Conservation (phyloP, 2,797 vertebrate genomes). For the Monodelphis domestica region DNA sequence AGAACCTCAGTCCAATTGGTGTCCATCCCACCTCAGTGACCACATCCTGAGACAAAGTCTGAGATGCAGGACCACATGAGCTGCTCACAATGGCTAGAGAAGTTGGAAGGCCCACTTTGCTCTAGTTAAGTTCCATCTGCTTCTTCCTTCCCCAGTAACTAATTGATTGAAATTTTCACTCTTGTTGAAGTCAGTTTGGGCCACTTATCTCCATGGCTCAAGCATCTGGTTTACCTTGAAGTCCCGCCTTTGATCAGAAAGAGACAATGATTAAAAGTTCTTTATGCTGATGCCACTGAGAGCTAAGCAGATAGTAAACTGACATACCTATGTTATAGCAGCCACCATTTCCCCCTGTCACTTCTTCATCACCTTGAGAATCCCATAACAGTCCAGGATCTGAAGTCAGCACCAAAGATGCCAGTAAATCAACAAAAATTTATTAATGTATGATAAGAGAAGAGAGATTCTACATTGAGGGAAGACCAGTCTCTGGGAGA, state of each 20-base stretch:
- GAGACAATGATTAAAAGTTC: neutral
- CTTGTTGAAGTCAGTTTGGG: neutral
- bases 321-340: neutral
- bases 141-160: neutral
- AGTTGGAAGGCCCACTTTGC: neutral
- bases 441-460: no score
- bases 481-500: no score
- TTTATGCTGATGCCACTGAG: neutral
- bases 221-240: neutral
- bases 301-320: neutral
- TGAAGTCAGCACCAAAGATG: neutral
- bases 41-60: neutral
- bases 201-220: neutral
- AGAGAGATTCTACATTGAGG: no score
- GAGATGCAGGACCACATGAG: neutral
- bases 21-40: neutral
- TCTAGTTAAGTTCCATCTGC: neutral
- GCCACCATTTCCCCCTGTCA: neutral
- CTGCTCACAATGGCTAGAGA: neutral
- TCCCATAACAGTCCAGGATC: neutral
- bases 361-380: no score
- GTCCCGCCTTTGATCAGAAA: neutral
- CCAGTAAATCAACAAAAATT: neutral
- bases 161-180: neutral
- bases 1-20: neutral